These are phyloP conservation scores for Zoanthus gigantus DNA, from an alignment of 92 coral and sea anemone species.

Conservation along the genomic window DNA sequence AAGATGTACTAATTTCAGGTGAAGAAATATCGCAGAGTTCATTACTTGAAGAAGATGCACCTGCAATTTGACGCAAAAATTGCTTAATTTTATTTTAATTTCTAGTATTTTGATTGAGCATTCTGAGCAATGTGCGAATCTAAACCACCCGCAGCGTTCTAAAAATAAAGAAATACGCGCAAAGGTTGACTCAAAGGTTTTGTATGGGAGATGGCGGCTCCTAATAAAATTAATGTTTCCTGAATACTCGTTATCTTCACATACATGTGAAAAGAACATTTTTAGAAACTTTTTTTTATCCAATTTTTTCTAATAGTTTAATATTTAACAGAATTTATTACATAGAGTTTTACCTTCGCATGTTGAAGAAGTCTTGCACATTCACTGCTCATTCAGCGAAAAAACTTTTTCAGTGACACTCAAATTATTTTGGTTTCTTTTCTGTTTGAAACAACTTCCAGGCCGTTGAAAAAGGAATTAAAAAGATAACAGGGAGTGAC, in stretches of 20 bases:
- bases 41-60: no score
- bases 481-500: slow-evolving; percentile 50
- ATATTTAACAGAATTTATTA: no score
- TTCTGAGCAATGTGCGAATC: slow-evolving; percentile 27
- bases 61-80: neutral
- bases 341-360: no score
- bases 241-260: no score
- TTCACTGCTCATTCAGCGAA: no score
- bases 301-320: no score
- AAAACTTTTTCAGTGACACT: no score
- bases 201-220: slow-evolving; percentile 28
- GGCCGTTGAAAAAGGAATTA: slow-evolving; percentile 59
- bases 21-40: neutral
- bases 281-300: no score
- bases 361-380: no score
- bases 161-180: slow-evolving; percentile 21
- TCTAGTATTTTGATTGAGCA: slow-evolving; percentile 8
- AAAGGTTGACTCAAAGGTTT: slow-evolving; percentile 26
- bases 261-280: no score
- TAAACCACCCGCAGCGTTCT: slow-evolving; percentile 22
- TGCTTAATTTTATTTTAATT: neutral
- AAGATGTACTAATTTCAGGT: neutral
- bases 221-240: neutral
- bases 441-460: neutral
- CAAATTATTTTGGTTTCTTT: no score